Evolutionary conservation across 2,797 vertebrate genomes (phyloP).

Genomic region (Spondyliosoma cantharus): DNA sequence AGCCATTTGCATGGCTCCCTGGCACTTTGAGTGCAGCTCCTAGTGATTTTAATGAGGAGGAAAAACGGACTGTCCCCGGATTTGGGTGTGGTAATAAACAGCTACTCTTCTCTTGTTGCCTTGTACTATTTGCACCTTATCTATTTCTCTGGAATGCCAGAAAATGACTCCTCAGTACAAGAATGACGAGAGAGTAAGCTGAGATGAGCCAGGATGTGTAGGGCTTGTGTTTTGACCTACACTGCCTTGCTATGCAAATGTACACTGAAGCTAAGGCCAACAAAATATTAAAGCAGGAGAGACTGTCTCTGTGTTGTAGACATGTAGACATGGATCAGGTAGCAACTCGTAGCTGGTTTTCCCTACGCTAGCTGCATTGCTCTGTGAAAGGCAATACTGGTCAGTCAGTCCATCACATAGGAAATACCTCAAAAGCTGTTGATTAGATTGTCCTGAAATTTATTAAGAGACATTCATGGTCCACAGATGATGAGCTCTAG

Average conservation of each 20-base stretch:
- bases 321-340: neutral
- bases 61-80: constrained; percentile 12
- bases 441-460: neutral
- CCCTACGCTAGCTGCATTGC: neutral
- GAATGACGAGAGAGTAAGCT: neutral
- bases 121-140: constrained; percentile 28
- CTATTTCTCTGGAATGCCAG: constrained; percentile 33
- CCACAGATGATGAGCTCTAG: neutral
- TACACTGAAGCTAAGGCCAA: neutral
- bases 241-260: constrained; percentile 30
- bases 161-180: constrained; percentile 9
- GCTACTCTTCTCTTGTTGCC: constrained; percentile 19
- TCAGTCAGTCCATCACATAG: neutral
- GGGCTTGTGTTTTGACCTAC: neutral
- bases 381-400: neutral
- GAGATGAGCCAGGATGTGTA: neutral
- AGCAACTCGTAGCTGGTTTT: neutral
- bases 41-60: constrained; percentile 24
- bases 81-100: constrained; percentile 55
- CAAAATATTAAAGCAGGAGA: constrained; percentile 8
- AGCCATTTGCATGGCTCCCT: constrained; percentile 9
- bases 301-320: neutral
- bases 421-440: neutral
- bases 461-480: neutral
- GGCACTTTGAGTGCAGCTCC: constrained; percentile 22